A percentile compares a stretch with the other conserved stretches of the same genome.
These are phyloP conservation scores for Notarius quadriscutis DNA, from an alignment of 2,113 vertebrate species.

Conservation along the genomic window DNA sequence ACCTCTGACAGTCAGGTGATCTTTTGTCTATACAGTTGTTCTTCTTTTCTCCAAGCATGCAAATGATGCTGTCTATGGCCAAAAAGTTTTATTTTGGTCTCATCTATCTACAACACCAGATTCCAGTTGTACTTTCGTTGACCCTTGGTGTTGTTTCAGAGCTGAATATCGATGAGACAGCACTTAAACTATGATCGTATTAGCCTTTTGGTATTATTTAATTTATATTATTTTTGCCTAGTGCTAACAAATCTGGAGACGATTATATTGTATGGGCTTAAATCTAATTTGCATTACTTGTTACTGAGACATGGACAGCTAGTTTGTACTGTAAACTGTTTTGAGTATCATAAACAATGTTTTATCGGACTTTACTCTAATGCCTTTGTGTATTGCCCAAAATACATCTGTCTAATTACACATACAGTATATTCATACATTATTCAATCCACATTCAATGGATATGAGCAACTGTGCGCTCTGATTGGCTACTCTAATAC, in stretches of 20 bases:
- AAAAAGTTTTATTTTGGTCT: not conserved
- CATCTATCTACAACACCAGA: not conserved
- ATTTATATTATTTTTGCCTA: not conserved
- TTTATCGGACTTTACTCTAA: not conserved
- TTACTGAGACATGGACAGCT: not conserved
- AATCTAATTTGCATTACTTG: not conserved
- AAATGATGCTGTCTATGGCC: not conserved
- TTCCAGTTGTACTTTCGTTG: not conserved
- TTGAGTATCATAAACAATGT: not conserved
- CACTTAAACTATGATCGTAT: not conserved
- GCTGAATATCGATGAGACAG: too few relatives aligned
- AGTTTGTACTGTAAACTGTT: not conserved
- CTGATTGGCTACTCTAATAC: too few relatives aligned
- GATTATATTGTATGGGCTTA: not conserved
- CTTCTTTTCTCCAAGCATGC: not conserved
- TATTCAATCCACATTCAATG: too few relatives aligned
- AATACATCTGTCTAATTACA: not conserved
- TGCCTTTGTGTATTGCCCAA: not conserved
- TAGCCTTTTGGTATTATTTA: not conserved
- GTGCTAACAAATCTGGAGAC: not conserved
- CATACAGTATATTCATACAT: not conserved
- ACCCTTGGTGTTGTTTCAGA: not conserved
- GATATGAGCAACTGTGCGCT: too few relatives aligned
- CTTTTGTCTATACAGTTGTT: not conserved
- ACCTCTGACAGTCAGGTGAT: not conserved